Evolutionary conservation across 2,797 vertebrate species (phyloP), one percentile per base, ranked within the genome.

Genomic region (Thripadectes ignobilis): DNA sequence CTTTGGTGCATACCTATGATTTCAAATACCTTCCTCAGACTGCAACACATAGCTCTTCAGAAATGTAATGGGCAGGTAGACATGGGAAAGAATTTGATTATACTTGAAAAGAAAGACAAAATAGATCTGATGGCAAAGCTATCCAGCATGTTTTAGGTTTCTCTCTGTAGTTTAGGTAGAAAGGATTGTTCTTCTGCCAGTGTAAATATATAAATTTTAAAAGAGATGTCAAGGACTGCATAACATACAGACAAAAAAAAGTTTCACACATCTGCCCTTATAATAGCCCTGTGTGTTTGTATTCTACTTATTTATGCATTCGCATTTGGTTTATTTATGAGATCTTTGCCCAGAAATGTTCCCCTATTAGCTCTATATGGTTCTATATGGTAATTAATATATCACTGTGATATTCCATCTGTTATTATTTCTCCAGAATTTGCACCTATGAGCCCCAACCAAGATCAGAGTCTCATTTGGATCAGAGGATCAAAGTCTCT

Each of bases 221-320:
- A 94, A 93, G 88, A 82, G 46, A 95, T 88, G 94, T 96, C 95
- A 96, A 89, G 89, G 55, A 30, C 89, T 92, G 95, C 73, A 92
- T 94, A 94, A 85, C 73, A 79, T 95, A 86, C 52, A 90, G 91
- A 72, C 66, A 68, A 83, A 90, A 94, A 95, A 90, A 95, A 52
- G n/a, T 94, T 95, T 95, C 94, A 86, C 95, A 85, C 80, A 46
- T 96, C 73, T 92, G 73, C 55, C 77, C 63, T 93, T 51, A 92
- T 96, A 96, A 94, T 91, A 89, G 94, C 34, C 49, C 61, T 93
- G 17, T 89, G 94, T 94, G 85, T 96, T 91, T 93, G 85, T 62
- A 59, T 96, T 91, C 94, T 92, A 84, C 93, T 96, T 97, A 95
- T 82, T 97, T 94, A 96, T 95, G 92, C 94, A 94, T 96, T 91